phyloP scores from a whole-genome alignment of 2,113 vertebrate genomes.

The Carlito syrichta region DNA sequence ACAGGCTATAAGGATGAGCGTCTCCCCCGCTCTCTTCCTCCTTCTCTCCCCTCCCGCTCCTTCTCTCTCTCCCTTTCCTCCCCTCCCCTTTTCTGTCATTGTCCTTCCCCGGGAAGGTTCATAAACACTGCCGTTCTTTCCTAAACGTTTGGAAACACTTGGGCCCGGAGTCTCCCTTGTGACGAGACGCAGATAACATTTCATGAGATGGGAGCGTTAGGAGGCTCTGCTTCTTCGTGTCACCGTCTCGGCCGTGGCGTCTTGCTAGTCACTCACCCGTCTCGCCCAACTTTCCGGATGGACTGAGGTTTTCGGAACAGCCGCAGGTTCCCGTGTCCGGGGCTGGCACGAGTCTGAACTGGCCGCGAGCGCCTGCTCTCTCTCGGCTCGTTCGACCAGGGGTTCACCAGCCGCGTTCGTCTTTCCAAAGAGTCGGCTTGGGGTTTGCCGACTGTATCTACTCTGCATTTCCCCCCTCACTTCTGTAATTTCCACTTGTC shows the following conservation, averaged over 20 bases:
- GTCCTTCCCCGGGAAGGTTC: neutral
- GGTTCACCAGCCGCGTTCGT: too few relatives aligned
- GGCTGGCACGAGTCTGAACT: neutral
- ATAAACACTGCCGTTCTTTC: neutral
- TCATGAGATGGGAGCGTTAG: neutral
- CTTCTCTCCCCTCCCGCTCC: too few relatives aligned
- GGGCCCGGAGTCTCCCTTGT: neutral
- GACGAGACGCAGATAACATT: neutral
- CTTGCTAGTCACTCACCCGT: too few relatives aligned
- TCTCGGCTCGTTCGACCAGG: too few relatives aligned
- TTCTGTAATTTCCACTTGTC: neutral
- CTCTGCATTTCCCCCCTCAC: neutral
- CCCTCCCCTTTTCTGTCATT: accelerated
- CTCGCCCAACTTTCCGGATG: neutral
- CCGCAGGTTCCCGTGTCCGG: neutral
- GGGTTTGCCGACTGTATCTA: neutral
- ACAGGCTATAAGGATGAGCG: too few relatives aligned
- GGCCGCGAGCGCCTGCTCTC: accelerated
- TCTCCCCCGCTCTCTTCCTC: too few relatives aligned
- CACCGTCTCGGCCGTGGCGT: neutral
- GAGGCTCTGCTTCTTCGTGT: neutral
- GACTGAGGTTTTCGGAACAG: neutral
- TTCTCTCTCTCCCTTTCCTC: neutral
- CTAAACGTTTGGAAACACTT: neutral
- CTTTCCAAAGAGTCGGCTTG: neutral